Evolutionary conservation across 2,113 vertebrate genomes (phyloP), one percentile per base, ranked within the genome.

Genomic region (Tragelaphus imberbis): DNA sequence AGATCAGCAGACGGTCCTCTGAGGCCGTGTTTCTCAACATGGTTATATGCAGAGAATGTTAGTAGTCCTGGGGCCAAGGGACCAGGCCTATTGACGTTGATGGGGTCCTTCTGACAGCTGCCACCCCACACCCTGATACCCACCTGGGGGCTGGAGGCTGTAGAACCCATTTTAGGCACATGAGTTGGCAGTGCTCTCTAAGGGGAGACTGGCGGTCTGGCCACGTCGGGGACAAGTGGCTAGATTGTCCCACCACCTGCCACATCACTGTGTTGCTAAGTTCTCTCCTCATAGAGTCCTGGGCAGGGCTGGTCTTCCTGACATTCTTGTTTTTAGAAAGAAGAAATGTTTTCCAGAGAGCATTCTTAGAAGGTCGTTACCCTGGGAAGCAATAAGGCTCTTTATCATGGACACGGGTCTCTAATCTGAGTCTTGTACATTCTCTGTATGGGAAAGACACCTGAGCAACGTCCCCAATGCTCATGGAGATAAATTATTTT

Each of bases 221-320:
- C 40, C 47, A 12, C 9, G 0, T 16, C 23, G 75, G 23, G 61
- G n/a, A 84, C 92, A 47, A 30, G 53, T 16, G 55, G 63, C 80
- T 36, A 0, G 2, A 5, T 30, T 28, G 4, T 44, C 47, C 63
- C 55, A 2, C 1, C 2, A 8, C 17, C 0, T 5, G 28, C 30
- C 91, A 2, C 87, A 7, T 14, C 58, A 10, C 3, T 27, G 59
- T n/a, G 68, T 58, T 23, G 61, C 53, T 28, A 9, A 56, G 15
- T 8, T 55, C 33, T 71, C 25, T 51, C 16, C 30, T 56, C 21
- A 14, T 1, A 19, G 30, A 19, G 63, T n/a, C 36, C 51, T 16
- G 71, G 28, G 56, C 17, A 30, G 89, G 49, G 36, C 58, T 25
- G 16, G 53, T 27, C 80, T 68, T 79, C 71, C 91, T 55, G 27